Conservation (phyloP, 2,113 vertebrate species). For the Leiothrix lutea region DNA sequence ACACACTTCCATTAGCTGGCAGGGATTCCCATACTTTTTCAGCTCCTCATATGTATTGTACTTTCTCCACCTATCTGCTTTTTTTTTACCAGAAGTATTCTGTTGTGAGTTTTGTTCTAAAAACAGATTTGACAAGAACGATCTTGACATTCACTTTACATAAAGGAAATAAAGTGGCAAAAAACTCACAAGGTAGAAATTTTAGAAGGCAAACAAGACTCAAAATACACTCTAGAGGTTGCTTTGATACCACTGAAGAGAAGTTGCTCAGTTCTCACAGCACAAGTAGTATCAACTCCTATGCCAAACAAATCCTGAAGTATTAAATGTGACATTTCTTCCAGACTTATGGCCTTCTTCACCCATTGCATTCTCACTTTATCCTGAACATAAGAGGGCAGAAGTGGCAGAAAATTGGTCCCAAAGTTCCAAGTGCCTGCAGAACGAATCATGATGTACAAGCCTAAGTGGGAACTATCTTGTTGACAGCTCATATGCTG, state of each 20-base stretch:
- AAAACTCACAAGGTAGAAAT: background rate
- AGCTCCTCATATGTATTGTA: background rate
- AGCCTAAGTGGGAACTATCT: background rate
- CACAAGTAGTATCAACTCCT: background rate
- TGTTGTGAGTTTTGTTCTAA: background rate
- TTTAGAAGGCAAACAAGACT: background rate
- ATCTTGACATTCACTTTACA: background rate
- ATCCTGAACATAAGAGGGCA: background rate
- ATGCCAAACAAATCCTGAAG: background rate
- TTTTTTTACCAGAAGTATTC: background rate
- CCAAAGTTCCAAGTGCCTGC: background rate
- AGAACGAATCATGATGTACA: background rate
- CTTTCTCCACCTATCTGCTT: background rate
- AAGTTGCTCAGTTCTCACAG: background rate
- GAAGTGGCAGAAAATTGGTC: background rate
- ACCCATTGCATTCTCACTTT: background rate
- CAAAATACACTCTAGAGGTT: background rate
- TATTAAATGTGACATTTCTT: background rate
- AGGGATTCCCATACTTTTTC: background rate
- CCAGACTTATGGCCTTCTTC: background rate
- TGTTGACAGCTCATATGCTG: background rate
- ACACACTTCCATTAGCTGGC: conserved; percentile 63
- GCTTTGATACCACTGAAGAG: background rate
- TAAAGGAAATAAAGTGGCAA: conserved; percentile 3
- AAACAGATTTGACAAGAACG: background rate